These are phyloP conservation scores for Phymanthus crucifer DNA, from an alignment of 92 coral and sea anemone genomes.

Conservation along the genomic window DNA sequence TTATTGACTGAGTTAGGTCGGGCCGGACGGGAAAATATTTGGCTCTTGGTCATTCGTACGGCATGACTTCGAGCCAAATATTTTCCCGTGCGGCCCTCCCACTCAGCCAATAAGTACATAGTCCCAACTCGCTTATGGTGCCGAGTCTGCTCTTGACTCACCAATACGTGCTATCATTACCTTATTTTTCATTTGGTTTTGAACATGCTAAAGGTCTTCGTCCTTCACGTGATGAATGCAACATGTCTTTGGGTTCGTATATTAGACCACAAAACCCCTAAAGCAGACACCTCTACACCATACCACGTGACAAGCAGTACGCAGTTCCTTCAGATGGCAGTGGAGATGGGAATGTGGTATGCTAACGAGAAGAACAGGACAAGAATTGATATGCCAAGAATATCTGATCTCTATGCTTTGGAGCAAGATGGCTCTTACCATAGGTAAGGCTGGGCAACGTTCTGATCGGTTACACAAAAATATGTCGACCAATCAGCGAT, in stretches of 20 bases:
- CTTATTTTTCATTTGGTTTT: no score
- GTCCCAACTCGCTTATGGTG: neutral
- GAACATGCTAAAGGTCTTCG: conserved; percentile 58
- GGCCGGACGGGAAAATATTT: no score
- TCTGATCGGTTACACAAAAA: no score
- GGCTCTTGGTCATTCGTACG: no score
- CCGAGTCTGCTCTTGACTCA: neutral
- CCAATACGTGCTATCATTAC: no score
- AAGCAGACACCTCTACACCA: conserved; percentile 16
- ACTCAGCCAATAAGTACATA: no score
- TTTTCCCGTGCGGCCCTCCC: no score
- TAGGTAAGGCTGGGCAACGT: conserved; percentile 47
- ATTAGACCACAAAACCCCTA: conserved; percentile 66
- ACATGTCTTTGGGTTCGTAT: conserved; percentile 84
- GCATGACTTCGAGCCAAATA: no score
- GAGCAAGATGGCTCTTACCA: conserved; percentile 54
- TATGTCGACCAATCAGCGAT: neutral
- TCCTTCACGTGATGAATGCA: conserved; percentile 67
- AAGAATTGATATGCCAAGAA: conserved; percentile 56
- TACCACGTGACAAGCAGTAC: conserved; percentile 44
- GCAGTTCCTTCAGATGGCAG: conserved; percentile 74
- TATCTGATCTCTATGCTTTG: conserved; percentile 71
- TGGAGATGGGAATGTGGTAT: conserved; percentile 80
- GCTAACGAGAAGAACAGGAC: conserved; percentile 57
- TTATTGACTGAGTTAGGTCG: no score